Evolutionary conservation across 2,888 invertebrate species (phyloP), one percentile per base, ranked within the genome.

Genomic region (Muscina levida): DNA sequence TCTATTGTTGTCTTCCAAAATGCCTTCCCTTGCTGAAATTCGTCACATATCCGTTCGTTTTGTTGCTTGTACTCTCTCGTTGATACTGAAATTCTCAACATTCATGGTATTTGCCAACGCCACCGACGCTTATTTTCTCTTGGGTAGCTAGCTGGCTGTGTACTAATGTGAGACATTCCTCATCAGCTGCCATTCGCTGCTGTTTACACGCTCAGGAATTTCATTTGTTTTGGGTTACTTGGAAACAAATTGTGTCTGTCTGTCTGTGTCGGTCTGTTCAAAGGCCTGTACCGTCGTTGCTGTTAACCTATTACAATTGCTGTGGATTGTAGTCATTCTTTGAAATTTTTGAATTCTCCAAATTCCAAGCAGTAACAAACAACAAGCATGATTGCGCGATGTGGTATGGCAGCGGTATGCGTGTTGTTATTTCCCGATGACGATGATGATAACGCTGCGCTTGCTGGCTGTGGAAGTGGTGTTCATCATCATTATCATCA

Each of bases 251-350:
- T 53, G 53, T 53, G 11, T 53, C 8, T 48, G 48, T 48, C 24
- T 53, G 24, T 22, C 24, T 10, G n/a, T 56, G 37, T 39, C 31
- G 24, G 24, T 3, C 26, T 15, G 39, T 17, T 37, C 22, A 68
- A 6, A 22, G 13, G n/a, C 68, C 24, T 37, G n/a, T n/a, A 24
- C 42, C 5, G 5, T n/a, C 13, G 19, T 73, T 73, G 66, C 73
- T 88, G 89, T 44, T 85, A 79, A 84, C 88, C 88, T 88, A 87
- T 85, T 88, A 85, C 84, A 85, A 86, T 85, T 86, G 87, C 87
- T 88, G 88, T 88, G 87, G 87, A 88, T 88, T 87, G 87, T 87
- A 87, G 86, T 86, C 85, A 87, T 87, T 88, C 87, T 85, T 87
- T 85, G 87, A 84, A 88, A 85, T 86, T 87, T 89, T 88, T 83